Evolutionary conservation across 1,140 invertebrate genomes (phyloP), one percentile per base, ranked within the genome.

Genomic region (Trichoplusia ni): DNA sequence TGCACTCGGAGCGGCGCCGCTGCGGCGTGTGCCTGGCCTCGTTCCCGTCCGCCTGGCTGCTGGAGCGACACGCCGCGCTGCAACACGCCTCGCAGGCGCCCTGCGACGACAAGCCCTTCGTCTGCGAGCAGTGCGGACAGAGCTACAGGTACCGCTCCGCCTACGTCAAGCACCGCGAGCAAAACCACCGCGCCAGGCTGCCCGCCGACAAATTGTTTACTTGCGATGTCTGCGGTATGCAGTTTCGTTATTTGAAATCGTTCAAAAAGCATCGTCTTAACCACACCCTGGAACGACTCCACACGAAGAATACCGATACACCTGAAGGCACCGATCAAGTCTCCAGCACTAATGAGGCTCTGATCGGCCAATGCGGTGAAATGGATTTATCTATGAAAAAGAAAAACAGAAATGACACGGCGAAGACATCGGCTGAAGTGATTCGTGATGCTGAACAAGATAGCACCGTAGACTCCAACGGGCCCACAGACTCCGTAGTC

Each of bases 181-280:
- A 97, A 85, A 97, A 97, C 77, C 96, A 97, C 75, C 93, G 96
- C 0, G 96, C 96, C 1, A 91, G 96, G 0, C 87, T 97, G 5
- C 96, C 96, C 0, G 96, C 96, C 5, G 96, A 97, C 87, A 97
- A 97, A 81, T 92, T 97, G 1, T 97, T 97, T 87, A 96, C 96
- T 14, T 97, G 96, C 80, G 96, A 97, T 73, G 95, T 97, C 0
- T 97, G 96, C 86, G 96, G 96, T 16, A 97, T 97, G 96, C 96
- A 97, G 82, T 97, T 97, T 81, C 92, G 95, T 61, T 97, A 96
- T 82, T 92, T 97, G 14, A 97, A 97, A 80, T 97, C 96, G 0
- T 97, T 97, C 83, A 96, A 97, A 83, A 97, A 97, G 84, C 96
- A 97, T 77, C 92, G 96, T 8, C 91, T 97, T 14, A 97, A 97